Conservation (phyloP, 2,113 vertebrate genomes). For the Eurystomus gularis region DNA sequence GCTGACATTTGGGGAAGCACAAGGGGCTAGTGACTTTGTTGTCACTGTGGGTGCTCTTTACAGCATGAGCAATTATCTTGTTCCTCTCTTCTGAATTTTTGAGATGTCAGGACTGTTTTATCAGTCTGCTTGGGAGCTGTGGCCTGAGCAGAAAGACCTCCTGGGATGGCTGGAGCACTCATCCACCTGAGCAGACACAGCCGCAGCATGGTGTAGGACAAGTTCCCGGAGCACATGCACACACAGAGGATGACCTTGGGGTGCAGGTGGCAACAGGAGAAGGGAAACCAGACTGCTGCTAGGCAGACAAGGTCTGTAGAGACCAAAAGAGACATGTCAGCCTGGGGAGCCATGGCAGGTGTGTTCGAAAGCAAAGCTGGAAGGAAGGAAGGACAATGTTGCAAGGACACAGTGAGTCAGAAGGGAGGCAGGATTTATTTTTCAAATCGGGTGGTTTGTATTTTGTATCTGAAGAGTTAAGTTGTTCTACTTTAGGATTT, state of each 20-base stretch:
- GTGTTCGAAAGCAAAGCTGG: background rate
- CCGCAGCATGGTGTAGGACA: background rate
- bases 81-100: background rate
- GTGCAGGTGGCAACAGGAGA: background rate
- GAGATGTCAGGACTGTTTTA: background rate
- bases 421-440: background rate
- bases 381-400: background rate
- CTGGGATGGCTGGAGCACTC: rapidly evolving
- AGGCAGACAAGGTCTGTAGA: background rate
- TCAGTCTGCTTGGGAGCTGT: background rate
- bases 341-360: rapidly evolving
- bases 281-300: background rate
- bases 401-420: background rate
- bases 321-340: rapidly evolving
- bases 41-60: background rate
- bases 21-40: background rate
- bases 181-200: rapidly evolving
- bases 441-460: background rate
- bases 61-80: rapidly evolving
- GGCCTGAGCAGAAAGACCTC: background rate
- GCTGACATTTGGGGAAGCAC: background rate
- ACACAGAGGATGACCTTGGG: rapidly evolving
- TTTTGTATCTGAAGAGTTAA: background rate
- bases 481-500: background rate
- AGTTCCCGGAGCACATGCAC: background rate